Percentiles rank a stretch among this genome's conserved stretches.
Conservation (phyloP, 1,140 invertebrate species). For the Drosophila auraria region DNA sequence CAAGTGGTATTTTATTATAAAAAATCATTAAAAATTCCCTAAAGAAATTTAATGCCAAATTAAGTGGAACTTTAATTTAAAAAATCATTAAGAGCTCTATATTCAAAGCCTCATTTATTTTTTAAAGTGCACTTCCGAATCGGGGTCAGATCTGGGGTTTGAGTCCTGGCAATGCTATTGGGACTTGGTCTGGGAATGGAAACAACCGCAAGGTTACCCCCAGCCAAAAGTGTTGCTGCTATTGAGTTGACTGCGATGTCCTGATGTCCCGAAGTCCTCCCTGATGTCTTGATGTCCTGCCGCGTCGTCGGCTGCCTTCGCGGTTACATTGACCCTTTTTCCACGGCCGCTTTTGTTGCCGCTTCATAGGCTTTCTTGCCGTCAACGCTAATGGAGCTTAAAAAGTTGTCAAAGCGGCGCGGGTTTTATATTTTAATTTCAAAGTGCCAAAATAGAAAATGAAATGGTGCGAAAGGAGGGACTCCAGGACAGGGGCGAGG, state of each 20-base stretch:
- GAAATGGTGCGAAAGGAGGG: conserved; percentile 54
- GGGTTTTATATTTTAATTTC: conserved; percentile 82
- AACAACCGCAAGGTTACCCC: conserved; percentile 60
- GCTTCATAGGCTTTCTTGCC: conserved; percentile 69
- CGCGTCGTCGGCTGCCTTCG: conserved; percentile 51
- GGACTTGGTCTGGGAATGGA: conserved; percentile 34
- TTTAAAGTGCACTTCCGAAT: conserved; percentile 17
- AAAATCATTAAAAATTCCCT: too few relatives aligned
- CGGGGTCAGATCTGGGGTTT: conserved; percentile 14
- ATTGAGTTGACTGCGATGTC: conserved; percentile 39
- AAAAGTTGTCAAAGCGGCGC: conserved; percentile 81
- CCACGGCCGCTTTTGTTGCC: conserved; percentile 49
- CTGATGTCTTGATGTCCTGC: conserved; percentile 49
- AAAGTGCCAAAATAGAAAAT: conserved; percentile 79
- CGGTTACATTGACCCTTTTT: conserved; percentile 76
- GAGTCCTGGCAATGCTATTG: conserved; percentile 30
- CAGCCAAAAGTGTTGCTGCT: conserved; percentile 38
- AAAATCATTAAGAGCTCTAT: too few relatives aligned
- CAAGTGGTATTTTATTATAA: too few relatives aligned
- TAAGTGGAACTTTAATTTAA: too few relatives aligned
- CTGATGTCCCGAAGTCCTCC: conserved; percentile 31
- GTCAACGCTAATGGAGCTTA: conserved; percentile 82
- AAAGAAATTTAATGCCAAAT: too few relatives aligned
- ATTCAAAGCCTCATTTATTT: not conserved
- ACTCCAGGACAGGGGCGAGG: not conserved